Percentiles rank a stretch among this genome's conserved stretches.
Conservation (phyloP, 2,888 invertebrate species). For the Pollenia labialis region DNA sequence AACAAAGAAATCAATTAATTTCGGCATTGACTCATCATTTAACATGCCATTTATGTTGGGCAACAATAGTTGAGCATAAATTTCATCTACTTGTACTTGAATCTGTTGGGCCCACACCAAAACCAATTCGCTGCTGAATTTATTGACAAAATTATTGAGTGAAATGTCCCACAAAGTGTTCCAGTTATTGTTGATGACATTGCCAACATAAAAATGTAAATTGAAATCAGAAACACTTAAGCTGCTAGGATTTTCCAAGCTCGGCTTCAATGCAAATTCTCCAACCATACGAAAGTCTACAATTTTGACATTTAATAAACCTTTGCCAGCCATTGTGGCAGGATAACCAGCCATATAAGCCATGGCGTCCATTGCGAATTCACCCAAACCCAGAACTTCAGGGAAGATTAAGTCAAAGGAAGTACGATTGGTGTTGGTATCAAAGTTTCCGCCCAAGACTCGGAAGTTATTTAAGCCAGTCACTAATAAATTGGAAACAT, state of each 20-base stretch:
- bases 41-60: slow-evolving; percentile 72
- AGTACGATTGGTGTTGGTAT: slow-evolving; percentile 72
- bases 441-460: slow-evolving; percentile 73
- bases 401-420: slow-evolving; percentile 76
- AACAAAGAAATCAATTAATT: slow-evolving; percentile 68
- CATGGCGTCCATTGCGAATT: slow-evolving; percentile 66
- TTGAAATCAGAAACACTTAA: slow-evolving; percentile 75
- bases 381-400: slow-evolving; percentile 75
- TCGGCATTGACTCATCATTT: slow-evolving; percentile 53
- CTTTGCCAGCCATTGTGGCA: slow-evolving; percentile 66
- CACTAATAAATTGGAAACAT: slow-evolving; percentile 76
- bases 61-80: slow-evolving; percentile 50
- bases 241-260: slow-evolving; percentile 50
- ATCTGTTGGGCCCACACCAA: slow-evolving; percentile 74
- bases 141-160: slow-evolving; percentile 76
- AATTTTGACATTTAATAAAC: slow-evolving; percentile 75
- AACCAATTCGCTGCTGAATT: slow-evolving; percentile 63
- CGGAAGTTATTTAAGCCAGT: slow-evolving; percentile 76
- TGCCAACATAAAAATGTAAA: slow-evolving; percentile 75
- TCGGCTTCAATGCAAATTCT: slow-evolving; percentile 70
- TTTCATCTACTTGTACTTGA: slow-evolving; percentile 63
- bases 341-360: slow-evolving; percentile 72
- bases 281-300: slow-evolving; percentile 76
- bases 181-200: slow-evolving; percentile 75
- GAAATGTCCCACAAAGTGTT: slow-evolving; percentile 76